These are phyloP conservation scores for Phalanger gymnotis DNA, from an alignment of 2,797 vertebrate genomes.

Conservation along the genomic window DNA sequence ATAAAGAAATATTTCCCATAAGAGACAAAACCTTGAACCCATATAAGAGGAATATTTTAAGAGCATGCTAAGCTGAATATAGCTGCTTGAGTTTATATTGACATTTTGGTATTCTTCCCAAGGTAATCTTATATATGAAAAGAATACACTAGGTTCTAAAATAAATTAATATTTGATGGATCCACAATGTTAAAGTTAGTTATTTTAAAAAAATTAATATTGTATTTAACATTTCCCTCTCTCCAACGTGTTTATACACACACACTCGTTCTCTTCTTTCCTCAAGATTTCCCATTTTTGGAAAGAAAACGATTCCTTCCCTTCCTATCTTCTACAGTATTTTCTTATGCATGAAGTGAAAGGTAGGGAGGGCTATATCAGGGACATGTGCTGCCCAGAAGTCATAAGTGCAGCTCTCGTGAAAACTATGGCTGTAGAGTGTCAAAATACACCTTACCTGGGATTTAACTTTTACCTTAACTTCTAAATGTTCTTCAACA, in stretches of 20 bases:
- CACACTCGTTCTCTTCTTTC: background rate
- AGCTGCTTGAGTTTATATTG: background rate
- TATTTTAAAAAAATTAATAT: background rate
- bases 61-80: conserved; percentile 8
- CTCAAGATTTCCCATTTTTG: background rate
- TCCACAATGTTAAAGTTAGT: background rate
- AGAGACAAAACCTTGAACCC: background rate
- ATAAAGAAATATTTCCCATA: conserved; percentile 39
- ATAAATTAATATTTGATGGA: background rate
- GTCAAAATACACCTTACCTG: conserved; percentile 38
- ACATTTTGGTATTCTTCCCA: background rate
- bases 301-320: no score
- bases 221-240: background rate
- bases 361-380: background rate
- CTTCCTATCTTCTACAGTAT: no score
- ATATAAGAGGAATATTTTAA: background rate
- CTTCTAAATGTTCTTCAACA: conserved; percentile 68
- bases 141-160: conserved; percentile 32
- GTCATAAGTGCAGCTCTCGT: background rate
- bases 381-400: background rate
- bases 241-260: background rate
- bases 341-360: background rate
- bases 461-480: conserved; percentile 76
- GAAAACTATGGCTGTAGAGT: conserved; percentile 28
- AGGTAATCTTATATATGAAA: conserved; percentile 27